These are phyloP conservation scores for Eubucco bourcierii DNA, from an alignment of 2,113 vertebrate genomes.

Conservation along the genomic window DNA sequence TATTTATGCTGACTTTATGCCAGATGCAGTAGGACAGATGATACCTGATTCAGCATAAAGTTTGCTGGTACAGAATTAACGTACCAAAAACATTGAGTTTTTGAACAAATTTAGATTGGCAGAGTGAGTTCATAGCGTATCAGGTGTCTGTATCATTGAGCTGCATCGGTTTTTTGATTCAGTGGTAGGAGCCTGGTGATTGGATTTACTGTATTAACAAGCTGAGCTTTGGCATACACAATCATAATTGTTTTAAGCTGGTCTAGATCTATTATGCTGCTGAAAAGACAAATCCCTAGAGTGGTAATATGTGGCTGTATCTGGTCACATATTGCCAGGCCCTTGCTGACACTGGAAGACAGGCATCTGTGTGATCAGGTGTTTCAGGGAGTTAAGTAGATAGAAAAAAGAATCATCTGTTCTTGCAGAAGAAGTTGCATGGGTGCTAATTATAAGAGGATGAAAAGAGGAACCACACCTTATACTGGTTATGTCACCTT, in stretches of 20 bases:
- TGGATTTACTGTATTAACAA: constrained; percentile 19
- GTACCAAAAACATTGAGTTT: constrained; percentile 29
- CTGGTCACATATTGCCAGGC: neutral
- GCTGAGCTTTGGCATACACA: neutral
- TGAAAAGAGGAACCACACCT: neutral
- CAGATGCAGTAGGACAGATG: constrained; percentile 60
- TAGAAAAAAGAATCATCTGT: neutral
- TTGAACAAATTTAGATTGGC: constrained; percentile 47
- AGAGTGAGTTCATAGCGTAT: constrained; percentile 14
- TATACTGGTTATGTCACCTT: neutral
- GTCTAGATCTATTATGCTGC: neutral
- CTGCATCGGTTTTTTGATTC: constrained; percentile 48
- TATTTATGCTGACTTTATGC: constrained; percentile 54
- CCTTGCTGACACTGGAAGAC: neutral
- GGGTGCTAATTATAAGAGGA: neutral
- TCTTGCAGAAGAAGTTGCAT: neutral
- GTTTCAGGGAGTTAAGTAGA: neutral
- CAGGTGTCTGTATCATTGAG: constrained; percentile 42
- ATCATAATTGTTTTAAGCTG: neutral
- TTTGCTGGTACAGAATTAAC: constrained; percentile 55
- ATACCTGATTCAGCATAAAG: constrained; percentile 69
- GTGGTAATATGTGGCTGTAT: neutral
- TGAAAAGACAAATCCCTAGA: neutral
- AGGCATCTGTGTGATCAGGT: neutral
- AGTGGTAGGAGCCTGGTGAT: neutral